A percentile compares a stretch with the other conserved stretches of the same genome.
Conservation (phyloP, 2,888 invertebrate genomes). For the Bellardia bayeri region DNA sequence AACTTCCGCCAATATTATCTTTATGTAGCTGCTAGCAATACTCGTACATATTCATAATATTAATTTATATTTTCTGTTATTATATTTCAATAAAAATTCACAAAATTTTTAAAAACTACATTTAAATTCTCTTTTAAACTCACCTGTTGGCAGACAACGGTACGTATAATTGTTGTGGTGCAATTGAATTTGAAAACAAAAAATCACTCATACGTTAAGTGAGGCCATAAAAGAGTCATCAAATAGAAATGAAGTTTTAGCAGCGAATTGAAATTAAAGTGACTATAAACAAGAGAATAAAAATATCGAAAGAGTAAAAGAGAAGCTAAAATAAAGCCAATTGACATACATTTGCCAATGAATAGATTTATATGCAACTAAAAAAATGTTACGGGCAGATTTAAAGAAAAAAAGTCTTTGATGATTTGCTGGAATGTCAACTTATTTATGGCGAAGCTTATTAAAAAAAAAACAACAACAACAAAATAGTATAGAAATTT, state of each 20-base stretch:
- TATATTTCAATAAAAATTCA: no score
- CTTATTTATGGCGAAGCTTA: background rate
- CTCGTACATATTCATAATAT: no score
- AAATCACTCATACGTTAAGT: conserved; percentile 26
- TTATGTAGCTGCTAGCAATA: no score
- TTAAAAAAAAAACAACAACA: background rate
- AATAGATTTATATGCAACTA: background rate
- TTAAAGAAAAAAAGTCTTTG: background rate
- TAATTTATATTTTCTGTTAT: no score
- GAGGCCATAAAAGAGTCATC: background rate
- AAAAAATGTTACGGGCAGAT: background rate
- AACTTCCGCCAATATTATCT: no score
- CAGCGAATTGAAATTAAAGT: background rate
- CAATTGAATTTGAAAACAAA: background rate
- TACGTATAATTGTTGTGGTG: conserved; percentile 16
- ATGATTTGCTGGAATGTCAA: background rate
- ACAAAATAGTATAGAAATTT: background rate
- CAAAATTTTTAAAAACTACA: no score
- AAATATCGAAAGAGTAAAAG: background rate
- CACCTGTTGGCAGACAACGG: background rate
- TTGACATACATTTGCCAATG: conserved; percentile 19
- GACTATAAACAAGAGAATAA: background rate
- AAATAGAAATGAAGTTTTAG: background rate
- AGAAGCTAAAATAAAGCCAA: conserved; percentile 4
- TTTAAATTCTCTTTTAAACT: background rate